Percentiles rank a stretch among this genome's conserved stretches.
Evolutionary conservation across 2,113 vertebrate genomes (phyloP).

Genomic region (Leptodactylus fuscus): DNA sequence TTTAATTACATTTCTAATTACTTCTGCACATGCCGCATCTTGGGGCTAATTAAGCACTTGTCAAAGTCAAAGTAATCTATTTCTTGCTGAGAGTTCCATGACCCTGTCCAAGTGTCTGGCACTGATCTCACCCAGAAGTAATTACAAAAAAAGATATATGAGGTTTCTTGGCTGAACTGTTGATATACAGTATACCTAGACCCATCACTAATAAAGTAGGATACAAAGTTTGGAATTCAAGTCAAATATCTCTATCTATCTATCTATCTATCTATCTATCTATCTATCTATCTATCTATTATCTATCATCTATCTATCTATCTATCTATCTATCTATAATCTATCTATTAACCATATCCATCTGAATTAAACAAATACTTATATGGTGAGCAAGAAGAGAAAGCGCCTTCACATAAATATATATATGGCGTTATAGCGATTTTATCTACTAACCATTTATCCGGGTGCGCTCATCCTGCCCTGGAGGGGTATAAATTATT

Average conservation of each 20-base stretch:
- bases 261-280: conserved; percentile 5
- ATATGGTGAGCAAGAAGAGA: neutral
- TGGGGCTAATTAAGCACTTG: conserved; percentile 56
- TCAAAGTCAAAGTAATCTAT: conserved; percentile 58
- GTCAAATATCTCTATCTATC: neutral
- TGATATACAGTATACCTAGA: neutral
- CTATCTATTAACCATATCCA: no score
- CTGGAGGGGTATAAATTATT: neutral
- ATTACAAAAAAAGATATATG: conserved; percentile 41
- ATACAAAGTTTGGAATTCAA: no score
- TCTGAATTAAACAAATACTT: neutral
- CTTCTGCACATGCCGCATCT: conserved; percentile 42
- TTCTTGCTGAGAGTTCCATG: conserved; percentile 52
- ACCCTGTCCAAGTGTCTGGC: conserved; percentile 52
- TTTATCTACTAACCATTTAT: neutral
- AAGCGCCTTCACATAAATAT: neutral
- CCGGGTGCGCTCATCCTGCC: neutral
- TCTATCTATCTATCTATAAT: no score
- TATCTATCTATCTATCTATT: conserved; percentile 5
- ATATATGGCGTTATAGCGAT: neutral
- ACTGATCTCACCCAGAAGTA: conserved; percentile 33
- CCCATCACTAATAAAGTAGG: neutral
- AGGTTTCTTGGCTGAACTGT: neutral
- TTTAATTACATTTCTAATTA: conserved; percentile 61
- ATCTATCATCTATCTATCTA: no score